Evolutionary conservation across 1,140 invertebrate genomes (phyloP), one percentile per base, ranked within the genome.

Genomic region (Teleopsis dalmanni): DNA sequence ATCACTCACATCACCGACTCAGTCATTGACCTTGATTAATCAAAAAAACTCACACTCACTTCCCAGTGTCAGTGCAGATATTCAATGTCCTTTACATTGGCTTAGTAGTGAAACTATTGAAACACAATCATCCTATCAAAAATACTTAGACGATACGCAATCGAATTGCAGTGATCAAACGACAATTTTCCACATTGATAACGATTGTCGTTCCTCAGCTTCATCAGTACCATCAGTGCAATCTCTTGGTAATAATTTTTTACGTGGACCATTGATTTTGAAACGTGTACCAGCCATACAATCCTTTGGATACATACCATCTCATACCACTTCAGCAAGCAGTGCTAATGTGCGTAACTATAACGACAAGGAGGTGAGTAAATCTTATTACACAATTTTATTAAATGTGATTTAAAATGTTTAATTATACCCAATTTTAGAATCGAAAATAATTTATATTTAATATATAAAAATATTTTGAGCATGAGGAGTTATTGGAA

Each of bases 321-420:
- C 41, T 13, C 47, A 43, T 8, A 38, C 43, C 6, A 19, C 16
- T 7, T 48, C 40, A 4, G 13, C 36, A 40, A 26, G 22, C 16
- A 47, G 50, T 38, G 50, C 50, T 29, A 56, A 65, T 59, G 57
- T 54, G 51, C 44, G 44, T 41, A 50, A 60, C 38, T 22, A 47
- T 16, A 55, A 44, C 46, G 54, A 60, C 34, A 59, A 56, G 50
- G 56, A 62, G 54, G 64, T 66, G 50, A 64, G 64, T 50, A 9
- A 25, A 22, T 23, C 14, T 9, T 7, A 3, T 27, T n/a, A 26
- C n/a, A n/a, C n/a, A n/a, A n/a, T n/a, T n/a, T n/a, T n/a, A n/a
- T n/a, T n/a, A n/a, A n/a, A n/a, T n/a, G n/a, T n/a, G n/a, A n/a
- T n/a, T n/a, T n/a, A n/a, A n/a, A n/a, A n/a, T n/a, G n/a, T n/a